phyloP scores from a whole-genome alignment of 2,113 vertebrate genomes.

The Seriola quinqueradiata region DNA sequence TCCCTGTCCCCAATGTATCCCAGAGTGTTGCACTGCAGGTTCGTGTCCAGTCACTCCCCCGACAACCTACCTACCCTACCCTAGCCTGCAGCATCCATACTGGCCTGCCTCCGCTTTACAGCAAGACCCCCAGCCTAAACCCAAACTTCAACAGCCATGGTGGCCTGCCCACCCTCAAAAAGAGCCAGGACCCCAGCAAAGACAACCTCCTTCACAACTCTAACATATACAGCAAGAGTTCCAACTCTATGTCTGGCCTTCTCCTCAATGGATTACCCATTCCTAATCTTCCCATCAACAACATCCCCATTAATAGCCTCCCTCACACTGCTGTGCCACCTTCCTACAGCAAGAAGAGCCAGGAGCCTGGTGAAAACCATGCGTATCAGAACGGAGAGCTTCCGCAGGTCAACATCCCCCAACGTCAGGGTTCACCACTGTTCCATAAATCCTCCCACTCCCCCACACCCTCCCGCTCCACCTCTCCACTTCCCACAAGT shows the following conservation, averaged over 20 bases:
- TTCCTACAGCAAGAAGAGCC: conserved; percentile 67
- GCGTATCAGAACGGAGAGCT: conserved; percentile 77
- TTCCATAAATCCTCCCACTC: conserved; percentile 85
- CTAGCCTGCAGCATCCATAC: conserved; percentile 97
- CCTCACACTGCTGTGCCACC: conserved; percentile 58
- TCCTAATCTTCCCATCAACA: conserved; percentile 77
- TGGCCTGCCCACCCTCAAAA: conserved; percentile 73
- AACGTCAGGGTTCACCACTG: conserved; percentile 81
- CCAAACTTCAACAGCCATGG: conserved; percentile 76
- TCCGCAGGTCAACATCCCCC: conserved; percentile 75
- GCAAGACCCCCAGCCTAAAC: conserved; percentile 78
- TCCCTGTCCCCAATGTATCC: conserved; percentile 96
- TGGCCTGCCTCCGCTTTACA: conserved; percentile 77
- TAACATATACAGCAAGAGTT: conserved; percentile 88
- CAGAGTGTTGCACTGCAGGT: conserved; percentile 97
- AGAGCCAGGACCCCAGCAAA: conserved; percentile 70
- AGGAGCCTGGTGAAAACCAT: conserved; percentile 62
- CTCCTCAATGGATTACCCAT: conserved; percentile 72
- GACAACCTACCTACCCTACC: conserved; percentile 95
- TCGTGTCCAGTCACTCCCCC: conserved; percentile 95
- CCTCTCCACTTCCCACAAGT: conserved; percentile 77
- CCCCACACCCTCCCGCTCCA: conserved; percentile 74
- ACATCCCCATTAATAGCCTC: conserved; percentile 76
- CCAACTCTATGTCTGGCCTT: conserved; percentile 69
- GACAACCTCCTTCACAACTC: conserved; percentile 67